A percentile compares a stretch with the other conserved stretches of the same genome.
Evolutionary conservation across 2,113 vertebrate genomes (phyloP).

Genomic region (Phalacrocorax brasilianus): DNA sequence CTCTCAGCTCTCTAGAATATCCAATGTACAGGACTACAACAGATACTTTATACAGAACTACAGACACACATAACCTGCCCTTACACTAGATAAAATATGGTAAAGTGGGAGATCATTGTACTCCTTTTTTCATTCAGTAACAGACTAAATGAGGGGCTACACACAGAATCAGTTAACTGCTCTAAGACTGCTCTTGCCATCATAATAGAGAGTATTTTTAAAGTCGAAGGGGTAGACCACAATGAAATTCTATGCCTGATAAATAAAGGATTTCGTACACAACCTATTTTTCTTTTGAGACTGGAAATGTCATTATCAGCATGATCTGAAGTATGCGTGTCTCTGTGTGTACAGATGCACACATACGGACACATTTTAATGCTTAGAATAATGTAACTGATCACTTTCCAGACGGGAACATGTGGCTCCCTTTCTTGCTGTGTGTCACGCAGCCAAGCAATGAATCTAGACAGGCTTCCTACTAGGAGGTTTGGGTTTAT

Average conservation of each 20-base stretch:
- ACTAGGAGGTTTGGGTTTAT: slow-evolving; percentile 6
- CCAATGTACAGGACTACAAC: background rate
- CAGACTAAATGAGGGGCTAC: background rate
- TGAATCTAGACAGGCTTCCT: slow-evolving; percentile 41
- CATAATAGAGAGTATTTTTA: background rate
- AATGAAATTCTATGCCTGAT: background rate
- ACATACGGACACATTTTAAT: slow-evolving; percentile 22
- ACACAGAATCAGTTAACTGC: background rate
- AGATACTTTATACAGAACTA: background rate
- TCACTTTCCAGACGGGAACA: slow-evolving; percentile 60
- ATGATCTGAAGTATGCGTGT: background rate
- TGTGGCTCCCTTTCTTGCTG: slow-evolving; percentile 53
- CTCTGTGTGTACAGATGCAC: slow-evolving; percentile 1
- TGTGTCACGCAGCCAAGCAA: slow-evolving; percentile 35
- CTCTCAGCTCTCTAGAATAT: background rate
- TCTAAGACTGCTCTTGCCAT: background rate
- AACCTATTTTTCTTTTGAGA: background rate
- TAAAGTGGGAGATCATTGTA: background rate
- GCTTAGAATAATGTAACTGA: slow-evolving; percentile 50
- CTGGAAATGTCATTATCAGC: slow-evolving; percentile 46
- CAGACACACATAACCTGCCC: background rate
- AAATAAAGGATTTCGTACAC: background rate
- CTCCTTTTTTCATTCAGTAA: background rate
- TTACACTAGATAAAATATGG: background rate
- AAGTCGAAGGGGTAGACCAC: background rate